phyloP scores from a whole-genome alignment of 2,888 invertebrate species.

The Thelaira solivaga region DNA sequence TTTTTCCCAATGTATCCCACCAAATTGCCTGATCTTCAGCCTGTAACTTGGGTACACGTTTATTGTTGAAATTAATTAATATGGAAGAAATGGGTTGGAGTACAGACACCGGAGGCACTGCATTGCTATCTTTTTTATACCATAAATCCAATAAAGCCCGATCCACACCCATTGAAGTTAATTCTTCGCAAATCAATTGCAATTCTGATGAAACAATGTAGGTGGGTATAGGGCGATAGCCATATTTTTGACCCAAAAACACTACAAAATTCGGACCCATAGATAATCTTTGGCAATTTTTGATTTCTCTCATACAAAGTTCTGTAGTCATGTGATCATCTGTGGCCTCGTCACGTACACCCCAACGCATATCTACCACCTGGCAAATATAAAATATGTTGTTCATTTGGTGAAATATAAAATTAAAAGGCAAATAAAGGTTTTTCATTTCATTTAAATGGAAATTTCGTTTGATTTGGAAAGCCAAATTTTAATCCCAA shows the following conservation, averaged over 20 bases:
- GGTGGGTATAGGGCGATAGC: conserved; percentile 97
- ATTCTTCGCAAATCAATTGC: conserved; percentile 89
- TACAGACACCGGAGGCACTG: conserved; percentile 95
- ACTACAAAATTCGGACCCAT: conserved; percentile 99
- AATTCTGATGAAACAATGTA: conserved; percentile 95
- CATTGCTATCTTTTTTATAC: conserved; percentile 97
- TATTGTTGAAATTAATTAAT: conserved; percentile 97
- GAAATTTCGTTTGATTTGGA: too few relatives aligned
- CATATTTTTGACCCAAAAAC: conserved; percentile 98
- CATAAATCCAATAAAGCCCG: conserved; percentile 91
- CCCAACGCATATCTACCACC: conserved; percentile 99
- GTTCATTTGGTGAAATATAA: not conserved
- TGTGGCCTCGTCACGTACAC: conserved; percentile 97
- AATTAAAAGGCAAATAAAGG: too few relatives aligned
- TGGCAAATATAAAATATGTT: conserved; percentile 70
- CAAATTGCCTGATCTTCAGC: conserved; percentile 97
- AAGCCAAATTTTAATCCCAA: too few relatives aligned
- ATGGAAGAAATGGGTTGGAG: conserved; percentile 98
- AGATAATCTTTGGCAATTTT: conserved; percentile 96
- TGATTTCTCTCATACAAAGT: conserved; percentile 97
- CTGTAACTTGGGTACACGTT: conserved; percentile 96
- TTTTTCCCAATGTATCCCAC: conserved; percentile 98
- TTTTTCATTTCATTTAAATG: too few relatives aligned
- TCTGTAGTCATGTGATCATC: conserved; percentile 99
- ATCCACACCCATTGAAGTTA: conserved; percentile 89